Conservation (phyloP, 2,888 invertebrate genomes). For the Phortica okadai region DNA sequence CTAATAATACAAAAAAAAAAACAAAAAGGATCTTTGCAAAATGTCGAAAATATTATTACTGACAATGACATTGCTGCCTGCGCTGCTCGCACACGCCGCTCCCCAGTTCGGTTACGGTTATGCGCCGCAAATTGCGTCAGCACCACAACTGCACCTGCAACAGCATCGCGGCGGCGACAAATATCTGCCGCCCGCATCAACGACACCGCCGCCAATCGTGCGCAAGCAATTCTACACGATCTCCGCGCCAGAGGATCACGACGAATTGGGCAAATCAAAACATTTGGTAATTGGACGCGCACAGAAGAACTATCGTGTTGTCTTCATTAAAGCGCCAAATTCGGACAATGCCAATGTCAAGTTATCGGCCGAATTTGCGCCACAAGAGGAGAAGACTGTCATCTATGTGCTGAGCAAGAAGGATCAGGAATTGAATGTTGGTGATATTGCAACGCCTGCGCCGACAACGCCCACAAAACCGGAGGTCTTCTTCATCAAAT, state of each 20-base stretch:
- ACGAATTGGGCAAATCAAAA: slow-evolving; percentile 56
- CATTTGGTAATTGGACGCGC: slow-evolving; percentile 72
- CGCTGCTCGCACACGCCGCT: slow-evolving; percentile 45
- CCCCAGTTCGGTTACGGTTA: slow-evolving; percentile 50
- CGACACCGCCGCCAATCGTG: slow-evolving; percentile 60
- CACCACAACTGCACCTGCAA: neutral
- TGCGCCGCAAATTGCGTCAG: slow-evolving; percentile 6
- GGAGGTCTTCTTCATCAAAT: slow-evolving; percentile 72
- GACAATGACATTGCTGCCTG: slow-evolving; percentile 35
- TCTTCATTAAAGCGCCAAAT: slow-evolving; percentile 75
- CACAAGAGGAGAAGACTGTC: slow-evolving; percentile 72
- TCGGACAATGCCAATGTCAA: slow-evolving; percentile 54
- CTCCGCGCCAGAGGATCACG: slow-evolving; percentile 73
- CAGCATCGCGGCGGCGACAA: slow-evolving; percentile 46
- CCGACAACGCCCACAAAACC: slow-evolving; percentile 69
- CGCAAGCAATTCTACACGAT: slow-evolving; percentile 74
- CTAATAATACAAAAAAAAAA: neutral
- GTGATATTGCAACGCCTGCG: slow-evolving; percentile 63
- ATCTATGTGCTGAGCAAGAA: slow-evolving; percentile 72
- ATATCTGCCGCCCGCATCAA: slow-evolving; percentile 53
- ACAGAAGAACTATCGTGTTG: slow-evolving; percentile 73
- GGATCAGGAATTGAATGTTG: slow-evolving; percentile 58
- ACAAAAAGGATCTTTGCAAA: neutral
- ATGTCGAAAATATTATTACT: slow-evolving; percentile 11
- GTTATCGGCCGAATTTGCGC: slow-evolving; percentile 63